Evolutionary conservation across 2,888 invertebrate genomes (phyloP).

Genomic region (Stegana nigrithorax): DNA sequence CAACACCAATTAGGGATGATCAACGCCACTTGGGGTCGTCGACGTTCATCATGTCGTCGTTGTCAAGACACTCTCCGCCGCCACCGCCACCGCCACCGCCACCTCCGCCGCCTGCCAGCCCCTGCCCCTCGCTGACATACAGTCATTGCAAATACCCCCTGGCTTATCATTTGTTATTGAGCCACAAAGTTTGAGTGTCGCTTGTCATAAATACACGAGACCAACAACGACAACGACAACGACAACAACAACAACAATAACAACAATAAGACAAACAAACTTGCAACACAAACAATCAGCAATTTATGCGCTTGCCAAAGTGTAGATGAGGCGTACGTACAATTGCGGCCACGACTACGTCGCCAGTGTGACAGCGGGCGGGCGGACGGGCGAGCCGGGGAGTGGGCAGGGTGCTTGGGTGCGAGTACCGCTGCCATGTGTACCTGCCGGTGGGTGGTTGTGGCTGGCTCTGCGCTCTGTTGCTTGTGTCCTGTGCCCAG

Average conservation of each 20-base stretch:
- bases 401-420: slow-evolving; percentile 10
- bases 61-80: slow-evolving; percentile 30
- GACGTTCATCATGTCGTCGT: slow-evolving; percentile 28
- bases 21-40: slow-evolving; percentile 50
- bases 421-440: not conserved
- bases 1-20: slow-evolving; percentile 69
- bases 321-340: slow-evolving; percentile 44
- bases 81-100: slow-evolving; percentile 25
- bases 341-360: not conserved
- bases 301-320: slow-evolving; percentile 56
- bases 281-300: slow-evolving; percentile 58
- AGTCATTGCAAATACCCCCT: too few species aligned
- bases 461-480: too few species aligned
- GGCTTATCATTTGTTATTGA: slow-evolving; percentile 56
- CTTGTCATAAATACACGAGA: slow-evolving; percentile 57
- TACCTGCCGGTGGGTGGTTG: slow-evolving; percentile 3
- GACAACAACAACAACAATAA: slow-evolving; percentile 34
- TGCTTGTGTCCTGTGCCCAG: not conserved
- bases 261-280: slow-evolving; percentile 33
- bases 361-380: not conserved
- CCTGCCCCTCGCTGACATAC: too few species aligned
- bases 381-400: not conserved
- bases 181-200: slow-evolving; percentile 44
- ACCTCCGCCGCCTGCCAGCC: slow-evolving; percentile 7
- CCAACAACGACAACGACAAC: slow-evolving; percentile 20